phyloP scores from a whole-genome alignment of 2,113 vertebrate genomes.

The Pachycephala philippinensis region DNA sequence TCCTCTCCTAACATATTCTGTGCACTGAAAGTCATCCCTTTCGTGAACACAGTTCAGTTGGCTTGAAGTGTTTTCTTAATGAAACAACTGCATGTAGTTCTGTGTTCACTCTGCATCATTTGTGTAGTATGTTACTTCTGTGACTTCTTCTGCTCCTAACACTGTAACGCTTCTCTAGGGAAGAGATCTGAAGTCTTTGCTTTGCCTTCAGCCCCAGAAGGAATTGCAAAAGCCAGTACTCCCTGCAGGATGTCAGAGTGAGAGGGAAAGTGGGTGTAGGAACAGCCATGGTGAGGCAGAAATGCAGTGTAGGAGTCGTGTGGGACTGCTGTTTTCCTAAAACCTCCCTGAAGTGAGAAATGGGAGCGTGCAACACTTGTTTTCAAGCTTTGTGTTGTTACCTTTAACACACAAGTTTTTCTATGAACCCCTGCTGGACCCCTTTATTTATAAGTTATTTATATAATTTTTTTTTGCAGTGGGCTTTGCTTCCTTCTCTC shows the following conservation, averaged over 20 bases:
- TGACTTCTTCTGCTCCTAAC: neutral
- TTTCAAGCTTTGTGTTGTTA: neutral
- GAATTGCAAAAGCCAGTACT: accelerated
- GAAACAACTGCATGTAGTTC: neutral
- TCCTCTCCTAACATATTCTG: neutral
- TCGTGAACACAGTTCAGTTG: neutral
- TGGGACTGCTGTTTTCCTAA: neutral
- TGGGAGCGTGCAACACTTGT: too few relatives aligned
- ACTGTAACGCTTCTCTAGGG: neutral
- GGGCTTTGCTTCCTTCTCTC: neutral
- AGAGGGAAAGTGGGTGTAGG: neutral
- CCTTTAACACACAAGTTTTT: neutral
- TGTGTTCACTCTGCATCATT: neutral
- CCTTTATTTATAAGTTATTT: neutral
- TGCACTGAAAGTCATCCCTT: neutral
- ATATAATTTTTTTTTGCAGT: neutral
- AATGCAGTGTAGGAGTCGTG: accelerated
- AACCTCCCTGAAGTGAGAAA: neutral
- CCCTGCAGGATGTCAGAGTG: neutral
- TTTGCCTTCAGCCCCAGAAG: neutral
- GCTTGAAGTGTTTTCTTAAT: neutral
- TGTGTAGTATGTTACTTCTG: neutral
- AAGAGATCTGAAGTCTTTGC: neutral
- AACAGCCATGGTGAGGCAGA: neutral
- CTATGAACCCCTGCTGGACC: neutral